phyloP scores from a whole-genome alignment of 1,140 invertebrate species.

The Drosophila ironensis region DNA sequence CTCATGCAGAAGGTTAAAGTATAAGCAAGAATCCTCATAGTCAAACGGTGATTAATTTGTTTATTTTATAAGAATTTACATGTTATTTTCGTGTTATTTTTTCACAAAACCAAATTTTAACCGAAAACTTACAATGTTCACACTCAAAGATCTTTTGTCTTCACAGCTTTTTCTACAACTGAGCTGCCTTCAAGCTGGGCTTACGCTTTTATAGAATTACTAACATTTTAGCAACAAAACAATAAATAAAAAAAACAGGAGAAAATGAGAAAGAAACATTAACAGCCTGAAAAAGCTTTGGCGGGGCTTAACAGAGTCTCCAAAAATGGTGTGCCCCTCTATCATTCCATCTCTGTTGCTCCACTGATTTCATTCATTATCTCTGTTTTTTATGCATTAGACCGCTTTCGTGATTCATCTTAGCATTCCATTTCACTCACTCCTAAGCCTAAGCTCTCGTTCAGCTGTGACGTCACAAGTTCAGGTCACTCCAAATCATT shows the following conservation, averaged over 20 bases:
- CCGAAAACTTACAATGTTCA: conserved; percentile 33
- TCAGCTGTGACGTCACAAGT: conserved; percentile 46
- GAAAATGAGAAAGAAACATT: background rate
- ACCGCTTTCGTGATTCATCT: conserved; percentile 56
- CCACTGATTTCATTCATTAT: conserved; percentile 14
- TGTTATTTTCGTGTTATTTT: no score
- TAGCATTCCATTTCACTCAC: conserved; percentile 39
- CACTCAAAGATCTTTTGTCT: no score
- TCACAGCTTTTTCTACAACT: conserved; percentile 18
- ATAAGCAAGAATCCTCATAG: no score
- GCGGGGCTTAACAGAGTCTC: background rate
- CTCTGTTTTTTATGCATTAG: conserved; percentile 28
- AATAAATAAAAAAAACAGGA: background rate
- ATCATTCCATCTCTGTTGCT: background rate
- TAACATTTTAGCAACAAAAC: no score
- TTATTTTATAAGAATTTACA: no score
- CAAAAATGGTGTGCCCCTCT: background rate
- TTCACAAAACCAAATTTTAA: no score
- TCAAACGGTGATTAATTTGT: no score
- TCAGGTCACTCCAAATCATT: conserved; percentile 11
- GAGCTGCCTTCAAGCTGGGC: conserved; percentile 15
- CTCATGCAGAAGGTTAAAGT: no score
- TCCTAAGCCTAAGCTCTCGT: background rate
- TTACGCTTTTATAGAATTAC: conserved; percentile 36
- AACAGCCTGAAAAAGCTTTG: background rate